phyloP scores from a whole-genome alignment of 2,888 invertebrate genomes.

The Peribatodes rhomboidaria region DNA sequence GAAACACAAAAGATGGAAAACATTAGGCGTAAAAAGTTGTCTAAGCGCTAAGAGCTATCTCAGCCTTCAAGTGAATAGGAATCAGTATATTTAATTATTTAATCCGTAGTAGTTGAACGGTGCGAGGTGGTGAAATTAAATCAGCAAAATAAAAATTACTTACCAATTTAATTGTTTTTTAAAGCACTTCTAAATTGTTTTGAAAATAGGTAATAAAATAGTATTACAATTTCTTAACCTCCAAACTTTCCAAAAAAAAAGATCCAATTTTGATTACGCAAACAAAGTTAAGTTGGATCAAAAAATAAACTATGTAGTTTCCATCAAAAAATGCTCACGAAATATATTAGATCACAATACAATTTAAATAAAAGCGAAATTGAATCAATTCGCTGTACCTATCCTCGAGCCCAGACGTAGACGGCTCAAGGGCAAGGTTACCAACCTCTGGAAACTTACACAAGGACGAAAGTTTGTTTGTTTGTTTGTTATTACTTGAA shows the following conservation, averaged over 20 bases:
- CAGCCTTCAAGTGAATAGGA: no score
- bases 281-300: not conserved
- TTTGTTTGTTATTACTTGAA: not conserved
- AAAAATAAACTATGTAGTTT: not conserved
- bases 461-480: conserved; percentile 1
- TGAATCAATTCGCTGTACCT: not conserved
- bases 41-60: no score
- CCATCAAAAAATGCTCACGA: not conserved
- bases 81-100: no score
- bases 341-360: not conserved
- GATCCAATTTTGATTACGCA: not conserved
- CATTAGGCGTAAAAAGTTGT: no score
- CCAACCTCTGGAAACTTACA: not conserved
- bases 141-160: no score
- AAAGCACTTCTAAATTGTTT: no score
- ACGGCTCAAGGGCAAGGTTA: conserved; percentile 7
- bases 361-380: conserved; percentile 2
- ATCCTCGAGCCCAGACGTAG: not conserved
- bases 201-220: no score
- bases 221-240: no score
- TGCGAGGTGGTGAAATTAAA: no score
- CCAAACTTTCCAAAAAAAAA: not conserved
- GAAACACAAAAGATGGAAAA: no score
- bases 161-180: no score
- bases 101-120: no score